These are phyloP conservation scores for Neomorphus geoffroyi DNA, from an alignment of 2,797 vertebrate species.

Conservation along the genomic window DNA sequence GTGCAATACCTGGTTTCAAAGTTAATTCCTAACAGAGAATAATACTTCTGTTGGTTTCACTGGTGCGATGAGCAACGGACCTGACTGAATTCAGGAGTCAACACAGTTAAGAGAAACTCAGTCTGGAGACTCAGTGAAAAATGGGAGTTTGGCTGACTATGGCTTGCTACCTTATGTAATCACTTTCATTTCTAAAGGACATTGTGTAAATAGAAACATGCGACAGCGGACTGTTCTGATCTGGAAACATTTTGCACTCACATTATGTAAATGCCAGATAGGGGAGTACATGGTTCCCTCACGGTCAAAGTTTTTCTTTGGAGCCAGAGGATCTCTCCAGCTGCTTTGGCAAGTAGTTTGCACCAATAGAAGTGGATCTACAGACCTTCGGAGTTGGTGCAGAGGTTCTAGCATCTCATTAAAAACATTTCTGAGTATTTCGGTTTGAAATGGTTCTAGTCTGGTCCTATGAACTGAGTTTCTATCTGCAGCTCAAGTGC, in stretches of 20 bases:
- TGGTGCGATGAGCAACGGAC: neutral
- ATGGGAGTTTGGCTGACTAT: rapidly evolving
- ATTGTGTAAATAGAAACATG: neutral
- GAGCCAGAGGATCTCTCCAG: neutral
- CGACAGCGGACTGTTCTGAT: neutral
- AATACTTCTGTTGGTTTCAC: neutral
- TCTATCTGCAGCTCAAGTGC: neutral
- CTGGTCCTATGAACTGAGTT: neutral
- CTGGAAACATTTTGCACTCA: neutral
- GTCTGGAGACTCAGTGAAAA: neutral
- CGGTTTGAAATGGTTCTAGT: neutral
- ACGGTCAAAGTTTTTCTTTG: neutral
- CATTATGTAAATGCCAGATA: neutral
- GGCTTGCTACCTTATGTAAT: neutral
- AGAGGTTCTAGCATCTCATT: neutral
- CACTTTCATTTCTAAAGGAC: neutral
- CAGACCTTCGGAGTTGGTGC: neutral
- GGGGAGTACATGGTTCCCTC: rapidly evolving
- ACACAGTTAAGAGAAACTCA: neutral
- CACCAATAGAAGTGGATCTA: neutral
- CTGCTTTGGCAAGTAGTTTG: neutral
- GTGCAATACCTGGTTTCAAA: neutral
- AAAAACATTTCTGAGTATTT: neutral
- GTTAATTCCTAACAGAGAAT: neutral
- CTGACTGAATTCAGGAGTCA: neutral